Base-by-base conservation (phyloP, 2,888 invertebrate species). In the Troides oblongomaculatus region DNA sequence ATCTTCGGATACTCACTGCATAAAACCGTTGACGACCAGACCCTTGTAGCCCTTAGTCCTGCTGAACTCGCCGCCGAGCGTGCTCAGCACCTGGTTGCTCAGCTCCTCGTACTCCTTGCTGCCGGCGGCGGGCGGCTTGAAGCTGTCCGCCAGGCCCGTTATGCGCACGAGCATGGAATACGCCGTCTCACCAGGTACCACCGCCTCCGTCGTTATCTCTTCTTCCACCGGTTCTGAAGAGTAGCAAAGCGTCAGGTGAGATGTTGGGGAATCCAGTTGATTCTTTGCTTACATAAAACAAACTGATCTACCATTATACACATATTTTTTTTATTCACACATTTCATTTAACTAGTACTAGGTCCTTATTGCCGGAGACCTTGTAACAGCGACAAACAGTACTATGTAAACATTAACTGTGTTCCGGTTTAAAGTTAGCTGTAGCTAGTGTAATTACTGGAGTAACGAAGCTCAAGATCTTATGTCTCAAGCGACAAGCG, bases 151-250 rank as follows among this genome's bases (percentile, higher is more conserved):
- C 50, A 97, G 86, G 53, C 96, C 96, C 39, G 95, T 94, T 69
- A 97, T 90, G 77, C 96, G 96, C 2, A 97, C 94, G 78, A 95
- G 93, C 59, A 97, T 91, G 21, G 94, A 94, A 87, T 97, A 97
- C 0, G 94, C 93, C 0, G 95, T 83, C 53, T 95, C 93, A 0
- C 96, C 95, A 0, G 96, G 95, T 50, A 95, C 87, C 0, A 94
- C 91, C 0, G 95, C 93, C 36, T 93, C 93, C 0, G 94, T 93
- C 0, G 94, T 90, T 14, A 88, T 78, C n/a, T 92, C 92, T 23
- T 95, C 95, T 71, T 93, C 89, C 0, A 91, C 74, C 1, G 94
- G 94, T 74, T 94, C 94, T 93, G 81, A 58, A 17, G 68, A 53
- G n/a, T 17, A n/a, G 53, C 18, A 6, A 0, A 1, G 30, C 30